A percentile compares a stretch with the other conserved stretches of the same genome.
These are phyloP conservation scores for Chrysopilus asiliformis DNA, from an alignment of 2,888 invertebrate species.

Conservation along the genomic window DNA sequence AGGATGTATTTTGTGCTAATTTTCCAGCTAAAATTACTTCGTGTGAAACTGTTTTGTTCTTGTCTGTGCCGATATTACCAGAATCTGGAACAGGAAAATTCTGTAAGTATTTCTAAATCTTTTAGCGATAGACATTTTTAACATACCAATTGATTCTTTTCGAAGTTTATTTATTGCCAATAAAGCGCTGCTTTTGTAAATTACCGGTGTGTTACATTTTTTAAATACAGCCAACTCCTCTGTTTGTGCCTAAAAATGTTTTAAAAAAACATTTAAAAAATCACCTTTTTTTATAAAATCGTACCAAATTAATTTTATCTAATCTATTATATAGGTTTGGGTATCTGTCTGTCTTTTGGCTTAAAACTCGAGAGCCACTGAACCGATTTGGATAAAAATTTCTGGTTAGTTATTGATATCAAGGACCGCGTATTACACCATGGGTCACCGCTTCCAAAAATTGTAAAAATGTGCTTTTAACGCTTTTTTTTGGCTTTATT, in stretches of 20 bases:
- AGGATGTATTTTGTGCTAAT: conserved; percentile 45
- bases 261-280: background rate
- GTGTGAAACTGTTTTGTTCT: conserved; percentile 43
- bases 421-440: too few species aligned
- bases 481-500: too few species aligned
- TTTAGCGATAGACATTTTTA: conserved; percentile 1
- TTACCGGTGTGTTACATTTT: conserved; percentile 57
- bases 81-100: conserved; percentile 22
- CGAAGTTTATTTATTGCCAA: conserved; percentile 56
- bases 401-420: too few species aligned
- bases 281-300: too few species aligned
- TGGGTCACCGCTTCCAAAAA: too few species aligned
- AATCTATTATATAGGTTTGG: too few species aligned
- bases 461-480: too few species aligned
- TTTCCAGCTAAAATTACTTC: conserved; percentile 50
- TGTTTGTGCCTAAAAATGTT: conserved; percentile 39
- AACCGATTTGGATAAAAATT: too few species aligned
- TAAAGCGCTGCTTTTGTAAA: conserved; percentile 67
- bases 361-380: too few species aligned
- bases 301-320: too few species aligned
- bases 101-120: background rate
- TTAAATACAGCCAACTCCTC: conserved; percentile 64
- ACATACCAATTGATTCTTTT: conserved; percentile 42
- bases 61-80: conserved; percentile 27
- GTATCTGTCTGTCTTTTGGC: too few species aligned